Conservation (phyloP, 2,888 invertebrate genomes). For the Nasonovia ribisnigri region DNA sequence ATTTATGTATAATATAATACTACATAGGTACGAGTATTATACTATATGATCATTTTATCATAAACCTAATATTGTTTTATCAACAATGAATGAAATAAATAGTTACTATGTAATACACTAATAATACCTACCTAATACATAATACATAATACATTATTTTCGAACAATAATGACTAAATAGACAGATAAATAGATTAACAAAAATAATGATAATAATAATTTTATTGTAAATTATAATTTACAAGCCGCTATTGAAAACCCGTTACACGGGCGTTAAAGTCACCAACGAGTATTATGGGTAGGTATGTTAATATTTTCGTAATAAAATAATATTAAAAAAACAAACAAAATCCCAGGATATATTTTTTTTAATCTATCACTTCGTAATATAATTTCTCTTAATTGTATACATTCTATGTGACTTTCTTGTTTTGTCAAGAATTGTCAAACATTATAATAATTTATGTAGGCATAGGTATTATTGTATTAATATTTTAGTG, state of each 20-base stretch:
- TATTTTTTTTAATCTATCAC: conserved; percentile 3
- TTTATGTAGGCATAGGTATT: too few species aligned
- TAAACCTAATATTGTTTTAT: not conserved
- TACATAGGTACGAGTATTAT: not conserved
- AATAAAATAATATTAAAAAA: not conserved
- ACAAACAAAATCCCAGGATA: not conserved
- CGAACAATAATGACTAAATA: not conserved
- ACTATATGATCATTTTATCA: not conserved
- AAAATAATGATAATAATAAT: conserved; percentile 5
- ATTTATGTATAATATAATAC: not conserved
- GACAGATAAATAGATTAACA: not conserved
- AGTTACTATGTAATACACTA: not conserved
- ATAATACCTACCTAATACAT: not conserved
- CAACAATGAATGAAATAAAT: not conserved
- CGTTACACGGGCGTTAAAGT: not conserved
- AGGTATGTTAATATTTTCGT: not conserved
- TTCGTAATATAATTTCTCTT: not conserved
- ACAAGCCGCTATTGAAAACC: not conserved
- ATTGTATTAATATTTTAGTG: too few species aligned
- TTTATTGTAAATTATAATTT: not conserved
- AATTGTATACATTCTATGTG: not conserved
- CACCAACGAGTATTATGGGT: not conserved
- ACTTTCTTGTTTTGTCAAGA: not conserved
- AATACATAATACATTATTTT: not conserved
- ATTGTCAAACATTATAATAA: not conserved